These are phyloP conservation scores for Notechis scutatus DNA, from an alignment of 2,113 vertebrate genomes.

Conservation along the genomic window DNA sequence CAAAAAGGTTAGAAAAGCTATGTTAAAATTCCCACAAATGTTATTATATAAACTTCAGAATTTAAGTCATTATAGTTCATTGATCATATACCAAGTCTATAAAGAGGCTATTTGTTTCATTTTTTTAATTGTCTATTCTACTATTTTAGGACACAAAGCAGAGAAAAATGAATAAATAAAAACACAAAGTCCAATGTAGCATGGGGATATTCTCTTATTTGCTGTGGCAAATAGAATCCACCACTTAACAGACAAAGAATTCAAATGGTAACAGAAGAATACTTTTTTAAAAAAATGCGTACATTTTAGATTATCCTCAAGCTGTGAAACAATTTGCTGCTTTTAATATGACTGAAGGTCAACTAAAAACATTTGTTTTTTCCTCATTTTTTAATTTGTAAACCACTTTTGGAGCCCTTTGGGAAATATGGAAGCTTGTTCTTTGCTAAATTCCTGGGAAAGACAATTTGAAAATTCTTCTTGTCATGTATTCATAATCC, in stretches of 20 bases:
- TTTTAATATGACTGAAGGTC: background rate
- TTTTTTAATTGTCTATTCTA: background rate
- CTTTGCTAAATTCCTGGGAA: background rate
- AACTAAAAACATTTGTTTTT: background rate
- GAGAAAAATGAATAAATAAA: background rate
- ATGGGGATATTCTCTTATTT: background rate
- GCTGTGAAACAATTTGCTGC: background rate
- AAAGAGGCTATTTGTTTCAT: background rate
- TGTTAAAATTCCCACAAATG: background rate
- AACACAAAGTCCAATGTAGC: background rate
- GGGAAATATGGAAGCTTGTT: background rate
- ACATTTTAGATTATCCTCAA: background rate
- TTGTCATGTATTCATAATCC: background rate
- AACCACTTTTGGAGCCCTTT: background rate
- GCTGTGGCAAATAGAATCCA: background rate
- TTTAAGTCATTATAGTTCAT: background rate
- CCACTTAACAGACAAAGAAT: background rate
- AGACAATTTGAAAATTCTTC: background rate
- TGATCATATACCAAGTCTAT: background rate
- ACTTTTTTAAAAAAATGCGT: background rate
- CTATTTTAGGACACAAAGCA: background rate
- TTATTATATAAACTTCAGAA: slow-evolving; percentile 22
- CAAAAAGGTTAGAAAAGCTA: slow-evolving; percentile 26
- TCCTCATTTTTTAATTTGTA: background rate
- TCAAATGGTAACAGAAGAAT: background rate